phyloP scores from a whole-genome alignment of 2,797 vertebrate species.

The Nannoperca obscura region DNA sequence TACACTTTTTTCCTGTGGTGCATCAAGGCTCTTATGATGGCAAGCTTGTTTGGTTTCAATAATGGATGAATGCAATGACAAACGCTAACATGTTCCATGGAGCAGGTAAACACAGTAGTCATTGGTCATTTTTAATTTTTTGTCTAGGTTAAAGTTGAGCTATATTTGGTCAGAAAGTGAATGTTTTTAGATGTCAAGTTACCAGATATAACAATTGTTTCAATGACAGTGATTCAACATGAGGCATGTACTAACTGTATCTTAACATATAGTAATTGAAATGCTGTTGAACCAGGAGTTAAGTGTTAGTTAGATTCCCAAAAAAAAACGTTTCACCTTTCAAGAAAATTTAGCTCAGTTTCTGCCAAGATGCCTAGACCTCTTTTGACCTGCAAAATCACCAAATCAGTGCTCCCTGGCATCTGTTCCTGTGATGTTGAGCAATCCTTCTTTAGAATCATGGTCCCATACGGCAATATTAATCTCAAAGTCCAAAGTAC shows the following conservation, averaged over 20 bases:
- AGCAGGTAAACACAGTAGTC: neutral
- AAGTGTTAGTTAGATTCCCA: neutral
- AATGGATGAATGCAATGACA: neutral
- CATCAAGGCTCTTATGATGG: neutral
- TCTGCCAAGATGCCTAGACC: neutral
- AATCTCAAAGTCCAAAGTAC: neutral
- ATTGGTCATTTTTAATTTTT: neutral
- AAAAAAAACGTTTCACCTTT: neutral
- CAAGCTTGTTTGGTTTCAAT: neutral
- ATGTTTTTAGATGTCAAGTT: neutral
- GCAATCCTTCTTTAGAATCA: neutral
- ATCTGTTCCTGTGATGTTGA: neutral
- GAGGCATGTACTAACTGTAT: neutral
- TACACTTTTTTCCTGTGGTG: neutral
- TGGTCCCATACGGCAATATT: neutral
- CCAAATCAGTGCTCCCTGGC: neutral
- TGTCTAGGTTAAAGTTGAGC: neutral
- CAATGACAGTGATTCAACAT: neutral
- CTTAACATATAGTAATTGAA: neutral
- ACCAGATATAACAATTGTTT: neutral
- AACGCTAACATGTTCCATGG: neutral
- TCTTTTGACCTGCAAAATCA: neutral
- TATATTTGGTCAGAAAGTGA: neutral
- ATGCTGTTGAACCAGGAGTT: neutral
- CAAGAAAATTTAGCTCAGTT: neutral